A percentile compares a stretch with the other conserved stretches of the same genome.
phyloP scores from a whole-genome alignment of 2,888 invertebrate species.

The Zhuqinia jingwanae region DNA sequence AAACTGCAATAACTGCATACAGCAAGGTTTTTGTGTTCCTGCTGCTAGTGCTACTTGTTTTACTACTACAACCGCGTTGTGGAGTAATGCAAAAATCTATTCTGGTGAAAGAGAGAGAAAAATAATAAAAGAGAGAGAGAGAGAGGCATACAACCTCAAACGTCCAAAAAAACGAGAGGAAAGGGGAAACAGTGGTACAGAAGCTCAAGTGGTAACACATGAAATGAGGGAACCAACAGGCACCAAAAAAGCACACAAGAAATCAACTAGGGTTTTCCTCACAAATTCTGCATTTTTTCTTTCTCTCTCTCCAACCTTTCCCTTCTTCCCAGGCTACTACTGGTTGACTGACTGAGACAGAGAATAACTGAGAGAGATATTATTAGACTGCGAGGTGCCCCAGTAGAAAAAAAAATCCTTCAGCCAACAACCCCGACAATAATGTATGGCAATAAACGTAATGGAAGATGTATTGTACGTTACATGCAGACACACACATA shows the following conservation, averaged over 20 bases:
- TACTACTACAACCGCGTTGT: neutral
- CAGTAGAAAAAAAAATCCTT: no score
- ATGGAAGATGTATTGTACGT: neutral
- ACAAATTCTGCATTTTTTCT: neutral
- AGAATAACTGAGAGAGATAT: no score
- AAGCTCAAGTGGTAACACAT: constrained; percentile 16
- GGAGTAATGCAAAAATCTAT: constrained; percentile 18
- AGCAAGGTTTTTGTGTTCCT: no score
- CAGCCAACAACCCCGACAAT: neutral
- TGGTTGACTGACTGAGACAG: no score
- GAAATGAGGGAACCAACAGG: constrained; percentile 23
- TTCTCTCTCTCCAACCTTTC: neutral
- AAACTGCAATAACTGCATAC: no score
- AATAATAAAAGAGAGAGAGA: no score
- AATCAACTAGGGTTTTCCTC: neutral
- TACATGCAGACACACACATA: neutral
- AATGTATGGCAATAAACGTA: neutral
- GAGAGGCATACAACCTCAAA: no score
- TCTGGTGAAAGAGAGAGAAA: constrained; percentile 12
- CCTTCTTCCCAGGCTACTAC: neutral
- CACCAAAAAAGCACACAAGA: constrained; percentile 17
- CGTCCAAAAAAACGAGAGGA: neutral
- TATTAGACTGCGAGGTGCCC: constrained; percentile 14
- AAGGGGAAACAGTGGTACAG: neutral
- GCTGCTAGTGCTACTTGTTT: no score